These are phyloP conservation scores for Folsomia candida DNA, from an alignment of 2,888 invertebrate genomes.

Conservation along the genomic window DNA sequence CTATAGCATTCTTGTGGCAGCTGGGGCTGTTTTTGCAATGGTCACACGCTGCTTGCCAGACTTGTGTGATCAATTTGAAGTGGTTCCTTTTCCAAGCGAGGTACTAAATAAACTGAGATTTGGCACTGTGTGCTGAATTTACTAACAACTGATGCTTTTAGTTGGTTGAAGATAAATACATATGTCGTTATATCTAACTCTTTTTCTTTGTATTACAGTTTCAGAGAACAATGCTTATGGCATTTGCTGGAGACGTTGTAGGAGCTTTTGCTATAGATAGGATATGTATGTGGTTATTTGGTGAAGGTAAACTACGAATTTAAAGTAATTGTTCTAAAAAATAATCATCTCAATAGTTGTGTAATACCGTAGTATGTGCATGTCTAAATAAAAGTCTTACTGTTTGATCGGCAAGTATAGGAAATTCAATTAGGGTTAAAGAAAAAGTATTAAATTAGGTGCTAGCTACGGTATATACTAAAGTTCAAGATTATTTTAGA, in stretches of 20 bases:
- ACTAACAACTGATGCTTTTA: background rate
- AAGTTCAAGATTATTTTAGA: background rate
- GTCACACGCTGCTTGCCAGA: conserved; percentile 83
- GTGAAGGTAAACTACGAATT: conserved; percentile 65
- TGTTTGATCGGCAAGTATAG: too few species aligned
- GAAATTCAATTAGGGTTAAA: too few species aligned
- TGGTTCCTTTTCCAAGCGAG: conserved; percentile 87
- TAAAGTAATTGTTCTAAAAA: background rate
- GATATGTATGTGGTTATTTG: conserved; percentile 78
- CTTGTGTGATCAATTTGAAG: conserved; percentile 84
- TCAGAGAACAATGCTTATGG: conserved; percentile 76
- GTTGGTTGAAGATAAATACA: too few species aligned
- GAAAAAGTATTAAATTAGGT: too few species aligned
- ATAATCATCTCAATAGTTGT: background rate
- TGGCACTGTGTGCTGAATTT: background rate
- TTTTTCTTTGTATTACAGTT: conserved; percentile 72
- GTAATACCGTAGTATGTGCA: too few species aligned
- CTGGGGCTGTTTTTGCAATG: conserved; percentile 75
- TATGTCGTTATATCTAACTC: background rate
- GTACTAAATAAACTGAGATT: too few species aligned
- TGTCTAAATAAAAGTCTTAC: background rate
- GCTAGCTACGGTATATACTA: background rate
- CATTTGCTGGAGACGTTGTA: conserved; percentile 79
- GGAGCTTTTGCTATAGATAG: conserved; percentile 84
- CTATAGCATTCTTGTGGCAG: conserved; percentile 83